Conservation (phyloP, 2,888 invertebrate species). For the Fabriciana adippe region DNA sequence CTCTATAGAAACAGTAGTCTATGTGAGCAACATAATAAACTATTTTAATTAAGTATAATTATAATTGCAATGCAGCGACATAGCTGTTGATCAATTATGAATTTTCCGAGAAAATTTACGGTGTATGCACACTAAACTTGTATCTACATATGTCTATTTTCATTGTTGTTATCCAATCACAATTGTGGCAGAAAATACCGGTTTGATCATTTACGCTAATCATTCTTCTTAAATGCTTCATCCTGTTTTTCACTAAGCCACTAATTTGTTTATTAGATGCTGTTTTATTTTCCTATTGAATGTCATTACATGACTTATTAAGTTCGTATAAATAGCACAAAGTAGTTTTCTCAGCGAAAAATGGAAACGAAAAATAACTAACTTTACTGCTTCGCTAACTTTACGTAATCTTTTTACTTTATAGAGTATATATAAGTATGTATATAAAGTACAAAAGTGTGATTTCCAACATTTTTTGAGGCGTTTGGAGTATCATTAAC, state of each 20-base stretch:
- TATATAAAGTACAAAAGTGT: too few species aligned
- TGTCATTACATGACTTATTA: neutral
- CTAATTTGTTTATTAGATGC: conserved; percentile 30
- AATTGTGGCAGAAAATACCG: conserved; percentile 56
- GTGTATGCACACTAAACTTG: conserved; percentile 45
- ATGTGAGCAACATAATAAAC: neutral
- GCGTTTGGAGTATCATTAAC: too few species aligned
- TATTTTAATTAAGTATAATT: conserved; percentile 21
- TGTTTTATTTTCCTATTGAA: conserved; percentile 4
- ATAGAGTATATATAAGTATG: too few species aligned
- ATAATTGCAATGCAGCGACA: conserved; percentile 16
- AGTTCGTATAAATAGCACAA: neutral
- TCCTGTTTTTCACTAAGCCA: conserved; percentile 59
- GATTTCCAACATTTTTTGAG: too few species aligned
- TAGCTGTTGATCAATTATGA: conserved; percentile 17
- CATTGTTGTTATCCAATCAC: conserved; percentile 47
- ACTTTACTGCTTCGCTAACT: too few species aligned
- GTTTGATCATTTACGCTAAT: conserved; percentile 60
- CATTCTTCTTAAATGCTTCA: conserved; percentile 59
- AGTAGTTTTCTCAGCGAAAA: neutral
- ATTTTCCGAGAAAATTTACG: conserved; percentile 34
- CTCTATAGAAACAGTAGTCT: neutral
- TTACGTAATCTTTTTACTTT: too few species aligned
- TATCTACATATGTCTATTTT: conserved; percentile 49
- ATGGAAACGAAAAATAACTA: too few species aligned